Percentiles rank a stretch among this genome's conserved stretches.
These are phyloP conservation scores for Scalopus aquaticus DNA, from an alignment of 2,113 vertebrate species.

Conservation along the genomic window DNA sequence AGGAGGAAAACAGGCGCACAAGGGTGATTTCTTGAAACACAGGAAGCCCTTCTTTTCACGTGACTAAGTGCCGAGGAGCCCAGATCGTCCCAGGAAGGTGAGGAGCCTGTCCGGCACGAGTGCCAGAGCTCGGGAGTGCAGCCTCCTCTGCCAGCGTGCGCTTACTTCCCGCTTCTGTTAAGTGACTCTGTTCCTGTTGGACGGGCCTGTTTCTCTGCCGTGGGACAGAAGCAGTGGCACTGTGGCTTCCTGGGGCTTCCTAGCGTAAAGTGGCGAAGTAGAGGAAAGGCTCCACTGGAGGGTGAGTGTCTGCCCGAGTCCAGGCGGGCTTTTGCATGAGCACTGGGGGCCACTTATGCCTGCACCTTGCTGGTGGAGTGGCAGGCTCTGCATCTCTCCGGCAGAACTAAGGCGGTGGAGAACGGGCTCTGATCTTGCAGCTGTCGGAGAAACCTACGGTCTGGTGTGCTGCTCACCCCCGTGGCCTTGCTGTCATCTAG, in stretches of 20 bases:
- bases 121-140: no score
- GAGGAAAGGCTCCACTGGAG: accelerated
- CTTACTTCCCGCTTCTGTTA: neutral
- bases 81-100: neutral
- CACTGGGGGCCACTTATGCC: no score
- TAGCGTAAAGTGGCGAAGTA: neutral
- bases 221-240: neutral
- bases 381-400: neutral
- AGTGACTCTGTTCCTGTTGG: accelerated
- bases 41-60: slow-evolving; percentile 64
- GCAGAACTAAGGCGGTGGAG: accelerated
- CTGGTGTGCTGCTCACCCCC: neutral
- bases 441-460: neutral
- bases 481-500: accelerated
- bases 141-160: neutral
- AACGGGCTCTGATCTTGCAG: neutral
- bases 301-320: accelerated
- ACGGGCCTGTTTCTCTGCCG: neutral
- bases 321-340: no score
- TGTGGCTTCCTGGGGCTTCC: neutral
- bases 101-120: neutral
- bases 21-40: slow-evolving; percentile 45
- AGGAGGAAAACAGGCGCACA: neutral
- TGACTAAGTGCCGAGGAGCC: neutral
- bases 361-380: no score